A percentile compares a stretch with the other conserved stretches of the same genome.
These are phyloP conservation scores for Apogon hyalosoma DNA, from an alignment of 2,797 vertebrate genomes.

Conservation along the genomic window DNA sequence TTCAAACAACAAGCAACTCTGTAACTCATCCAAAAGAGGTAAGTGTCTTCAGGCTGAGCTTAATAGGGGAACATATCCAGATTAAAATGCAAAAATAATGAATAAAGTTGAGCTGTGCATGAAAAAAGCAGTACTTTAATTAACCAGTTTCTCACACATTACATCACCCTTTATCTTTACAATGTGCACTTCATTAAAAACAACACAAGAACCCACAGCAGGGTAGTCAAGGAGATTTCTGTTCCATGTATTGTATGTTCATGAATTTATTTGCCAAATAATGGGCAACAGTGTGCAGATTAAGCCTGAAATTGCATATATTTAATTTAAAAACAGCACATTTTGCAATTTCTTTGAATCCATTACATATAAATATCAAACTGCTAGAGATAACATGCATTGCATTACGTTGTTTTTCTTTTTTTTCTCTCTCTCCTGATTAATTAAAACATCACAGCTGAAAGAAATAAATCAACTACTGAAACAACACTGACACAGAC, in stretches of 20 bases:
- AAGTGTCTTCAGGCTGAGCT: slow-evolving; percentile 3
- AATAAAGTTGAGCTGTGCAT: slow-evolving; percentile 9
- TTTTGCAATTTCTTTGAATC: slow-evolving; percentile 78
- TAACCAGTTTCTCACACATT: slow-evolving; percentile 15
- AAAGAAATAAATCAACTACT: too few relatives aligned
- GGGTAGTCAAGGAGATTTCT: neutral
- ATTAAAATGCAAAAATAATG: slow-evolving; percentile 26
- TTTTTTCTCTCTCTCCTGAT: too few relatives aligned
- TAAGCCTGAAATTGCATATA: slow-evolving; percentile 85
- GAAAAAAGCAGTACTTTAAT: slow-evolving; percentile 7
- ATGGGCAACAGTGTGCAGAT: slow-evolving; percentile 76
- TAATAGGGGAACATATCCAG: neutral
- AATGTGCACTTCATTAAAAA: slow-evolving; percentile 40
- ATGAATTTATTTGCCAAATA: slow-evolving; percentile 26
- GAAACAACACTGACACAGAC: too few relatives aligned
- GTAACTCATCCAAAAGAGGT: slow-evolving; percentile 8
- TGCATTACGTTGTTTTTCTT: too few relatives aligned
- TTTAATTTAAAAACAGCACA: slow-evolving; percentile 86
- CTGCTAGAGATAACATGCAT: too few relatives aligned
- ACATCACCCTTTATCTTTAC: slow-evolving; percentile 18
- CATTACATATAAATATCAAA: slow-evolving; percentile 23
- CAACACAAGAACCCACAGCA: slow-evolving; percentile 2
- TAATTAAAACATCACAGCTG: too few relatives aligned
- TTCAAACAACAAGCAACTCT: slow-evolving; percentile 1
- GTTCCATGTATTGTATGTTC: slow-evolving; percentile 13